Base-by-base conservation (phyloP, 2,113 vertebrate genomes). In the Meleagris gallopavo region DNA sequence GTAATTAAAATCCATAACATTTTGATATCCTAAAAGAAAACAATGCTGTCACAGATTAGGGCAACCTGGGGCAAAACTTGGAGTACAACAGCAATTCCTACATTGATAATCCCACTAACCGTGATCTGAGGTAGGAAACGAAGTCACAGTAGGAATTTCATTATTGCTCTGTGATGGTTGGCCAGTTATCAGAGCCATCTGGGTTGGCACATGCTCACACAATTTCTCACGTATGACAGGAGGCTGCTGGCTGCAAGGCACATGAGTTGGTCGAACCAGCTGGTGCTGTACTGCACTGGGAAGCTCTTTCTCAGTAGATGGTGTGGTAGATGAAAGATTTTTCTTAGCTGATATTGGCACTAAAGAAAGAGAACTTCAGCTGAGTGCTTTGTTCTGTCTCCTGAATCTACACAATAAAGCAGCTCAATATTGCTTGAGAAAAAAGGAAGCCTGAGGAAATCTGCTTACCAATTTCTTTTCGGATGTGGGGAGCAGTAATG, bases 171-270 rank as follows among this genome's bases (percentile, higher is more conserved):
- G 93, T 74, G 90, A 57, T 76, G 91, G 36, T 13, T 95, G 95
- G 62, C 71, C 82, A 80, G 92, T 96, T 64, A 97, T 62, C 73
- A 96, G 77, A 90, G 97, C 97, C 98, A 98, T 98, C 48, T 98
- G 98, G 58, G 97, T 98, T 54, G 98, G 97, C 38, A 98, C 95
- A 24, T 97, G 96, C 61, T 98, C 96, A 6, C 84, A 97, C 38
- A 97, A 88, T 36, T 96, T 96, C 82, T 97, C 95, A 72, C 96
- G 96, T 3, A 73, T 85, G 48, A 88, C 89, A 36, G 97, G 96
- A 90, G 97, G 97, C 48, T 89, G 94, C 0, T 96, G 93, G 69
- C 85, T 95, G 76, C 92, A 96, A 86, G 97, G 97, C 57, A 96
- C 90, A 40, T 64, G 75, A 30, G 93, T 7, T 25, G 97, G 83